phyloP scores from a whole-genome alignment of 2,888 invertebrate species.

The Pecten maximus region DNA sequence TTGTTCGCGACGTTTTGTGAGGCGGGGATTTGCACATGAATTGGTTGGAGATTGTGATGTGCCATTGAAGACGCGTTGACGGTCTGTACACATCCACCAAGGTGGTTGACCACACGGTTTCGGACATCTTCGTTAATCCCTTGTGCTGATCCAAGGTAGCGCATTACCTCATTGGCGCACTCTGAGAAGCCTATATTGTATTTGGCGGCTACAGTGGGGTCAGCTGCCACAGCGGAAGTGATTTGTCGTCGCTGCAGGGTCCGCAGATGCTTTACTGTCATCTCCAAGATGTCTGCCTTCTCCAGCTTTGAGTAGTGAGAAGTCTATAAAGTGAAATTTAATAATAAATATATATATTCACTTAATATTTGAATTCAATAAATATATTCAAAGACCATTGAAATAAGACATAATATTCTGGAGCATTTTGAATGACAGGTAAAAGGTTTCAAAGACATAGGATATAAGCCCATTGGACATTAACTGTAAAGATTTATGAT shows the following conservation, averaged over 20 bases:
- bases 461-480: no score
- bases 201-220: conserved; percentile 71
- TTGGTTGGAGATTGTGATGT: conserved; percentile 53
- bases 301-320: conserved; percentile 80
- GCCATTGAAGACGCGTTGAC: conserved; percentile 54
- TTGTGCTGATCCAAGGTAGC: conserved; percentile 75
- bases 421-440: no score
- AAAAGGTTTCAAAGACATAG: no score
- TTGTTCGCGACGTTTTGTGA: conserved; percentile 48
- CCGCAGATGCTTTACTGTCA: conserved; percentile 80
- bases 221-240: conserved; percentile 61
- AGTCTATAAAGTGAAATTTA: conserved; percentile 69
- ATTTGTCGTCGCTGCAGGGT: conserved; percentile 75
- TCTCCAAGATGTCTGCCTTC: conserved; percentile 81
- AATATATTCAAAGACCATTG: no score
- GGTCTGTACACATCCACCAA: conserved; percentile 70
- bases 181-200: conserved; percentile 79
- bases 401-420: no score
- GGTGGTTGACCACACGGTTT: conserved; percentile 73
- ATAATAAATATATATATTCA: no score
- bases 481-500: no score
- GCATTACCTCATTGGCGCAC: conserved; percentile 78
- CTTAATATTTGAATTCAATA: no score
- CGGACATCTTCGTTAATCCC: conserved; percentile 73
- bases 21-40: conserved; percentile 70